phyloP scores from a whole-genome alignment of 2,888 invertebrate genomes.

The Pteria penguin region DNA sequence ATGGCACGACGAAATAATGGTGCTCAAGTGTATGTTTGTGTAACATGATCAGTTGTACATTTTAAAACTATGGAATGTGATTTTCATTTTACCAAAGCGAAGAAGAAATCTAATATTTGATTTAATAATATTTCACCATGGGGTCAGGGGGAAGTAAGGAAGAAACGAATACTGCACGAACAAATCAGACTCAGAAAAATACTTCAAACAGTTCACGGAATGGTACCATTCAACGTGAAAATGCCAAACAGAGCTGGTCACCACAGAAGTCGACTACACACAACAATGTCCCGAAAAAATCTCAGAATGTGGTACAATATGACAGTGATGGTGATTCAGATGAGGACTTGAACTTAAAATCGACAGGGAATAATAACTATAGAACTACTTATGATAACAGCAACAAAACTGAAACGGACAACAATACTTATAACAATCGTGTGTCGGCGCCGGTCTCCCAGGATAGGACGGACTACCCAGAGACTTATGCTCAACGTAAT shows the following conservation, averaged over 20 bases:
- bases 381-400: not conserved
- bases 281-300: too few species aligned
- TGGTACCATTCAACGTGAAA: not conserved
- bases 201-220: too few species aligned
- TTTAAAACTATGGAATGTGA: not conserved
- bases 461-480: slow-evolving; percentile 13
- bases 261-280: not conserved
- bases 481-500: slow-evolving; percentile 35
- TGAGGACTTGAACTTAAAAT: slow-evolving; percentile 20
- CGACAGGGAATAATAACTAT: slow-evolving; percentile 23
- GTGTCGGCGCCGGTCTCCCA: not conserved
- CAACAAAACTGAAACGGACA: not conserved
- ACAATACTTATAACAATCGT: slow-evolving; percentile 28
- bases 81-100: not conserved
- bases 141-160: slow-evolving; percentile 40
- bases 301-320: too few species aligned
- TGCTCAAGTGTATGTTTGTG: not conserved
- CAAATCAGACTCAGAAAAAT: too few species aligned
- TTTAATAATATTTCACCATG: slow-evolving; percentile 22
- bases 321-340: slow-evolving; percentile 19
- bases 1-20: not conserved
- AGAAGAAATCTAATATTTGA: not conserved
- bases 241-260: not conserved
- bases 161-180: not conserved
- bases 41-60: not conserved